Conservation (phyloP, 2,888 invertebrate genomes). For the Thelaira solivaga region DNA sequence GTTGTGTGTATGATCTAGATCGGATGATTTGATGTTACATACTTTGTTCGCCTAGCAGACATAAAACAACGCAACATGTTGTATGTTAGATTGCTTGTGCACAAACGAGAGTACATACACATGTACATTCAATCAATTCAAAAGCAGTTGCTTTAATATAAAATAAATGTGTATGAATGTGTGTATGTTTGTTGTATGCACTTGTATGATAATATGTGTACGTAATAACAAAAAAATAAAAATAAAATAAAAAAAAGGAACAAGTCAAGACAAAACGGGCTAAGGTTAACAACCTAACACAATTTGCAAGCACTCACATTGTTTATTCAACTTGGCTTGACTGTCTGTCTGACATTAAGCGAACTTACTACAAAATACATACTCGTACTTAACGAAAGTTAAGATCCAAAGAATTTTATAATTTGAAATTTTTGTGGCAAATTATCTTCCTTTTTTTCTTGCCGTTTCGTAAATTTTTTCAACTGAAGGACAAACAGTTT, state of each 20-base stretch:
- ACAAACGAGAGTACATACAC: no score
- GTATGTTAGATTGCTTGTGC: conserved; percentile 1
- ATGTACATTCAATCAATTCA: conserved; percentile 24
- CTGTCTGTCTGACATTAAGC: conserved; percentile 15
- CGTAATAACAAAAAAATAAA: neutral
- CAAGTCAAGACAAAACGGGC: conserved; percentile 27
- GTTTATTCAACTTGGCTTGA: conserved; percentile 10
- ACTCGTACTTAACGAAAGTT: conserved; percentile 14
- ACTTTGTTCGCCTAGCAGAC: neutral
- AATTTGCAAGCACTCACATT: conserved; percentile 25
- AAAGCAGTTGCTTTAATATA: conserved; percentile 3
- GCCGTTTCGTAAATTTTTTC: neutral
- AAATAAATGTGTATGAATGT: no score
- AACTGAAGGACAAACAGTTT: conserved; percentile 16
- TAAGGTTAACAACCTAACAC: conserved; percentile 45
- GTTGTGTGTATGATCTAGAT: neutral
- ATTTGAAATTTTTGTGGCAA: conserved; percentile 49
- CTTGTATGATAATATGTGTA: no score
- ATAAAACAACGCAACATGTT: neutral
- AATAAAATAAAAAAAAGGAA: conserved; percentile 23
- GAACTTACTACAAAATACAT: conserved; percentile 26
- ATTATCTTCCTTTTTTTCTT: conserved; percentile 31
- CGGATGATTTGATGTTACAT: conserved; percentile 9
- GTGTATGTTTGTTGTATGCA: no score
- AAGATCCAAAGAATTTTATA: conserved; percentile 49